phyloP scores from a whole-genome alignment of 2,888 invertebrate species.

The Notodonta dromedarius region DNA sequence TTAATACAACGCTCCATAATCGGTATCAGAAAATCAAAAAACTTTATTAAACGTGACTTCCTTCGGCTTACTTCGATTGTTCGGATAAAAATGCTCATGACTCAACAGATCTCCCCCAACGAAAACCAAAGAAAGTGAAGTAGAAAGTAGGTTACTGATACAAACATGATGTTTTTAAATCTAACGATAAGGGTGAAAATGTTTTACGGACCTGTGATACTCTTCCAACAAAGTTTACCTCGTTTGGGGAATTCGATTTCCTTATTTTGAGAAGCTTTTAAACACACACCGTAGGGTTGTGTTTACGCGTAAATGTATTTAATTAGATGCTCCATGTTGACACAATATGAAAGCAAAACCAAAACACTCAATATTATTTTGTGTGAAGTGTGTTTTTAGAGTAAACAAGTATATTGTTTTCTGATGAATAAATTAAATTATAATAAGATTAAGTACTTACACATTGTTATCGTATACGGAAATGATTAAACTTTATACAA shows the following conservation, averaged over 20 bases:
- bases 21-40: too few relatives aligned
- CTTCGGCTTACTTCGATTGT: background rate
- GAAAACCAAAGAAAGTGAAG: slow-evolving; percentile 15
- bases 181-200: slow-evolving; percentile 38
- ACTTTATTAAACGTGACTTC: background rate
- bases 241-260: slow-evolving; percentile 31
- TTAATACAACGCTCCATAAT: too few relatives aligned
- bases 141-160: slow-evolving; percentile 33
- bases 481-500: too few relatives aligned
- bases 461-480: too few relatives aligned
- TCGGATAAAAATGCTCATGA: background rate
- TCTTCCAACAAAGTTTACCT: slow-evolving; percentile 29
- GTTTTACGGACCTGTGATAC: slow-evolving; percentile 37
- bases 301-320: slow-evolving; percentile 2
- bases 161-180: slow-evolving; percentile 39
- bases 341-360: background rate
- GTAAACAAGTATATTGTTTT: too few relatives aligned
- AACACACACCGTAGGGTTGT: slow-evolving; percentile 24
- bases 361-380: background rate
- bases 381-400: background rate
- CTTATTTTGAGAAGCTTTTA: slow-evolving; percentile 36
- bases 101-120: background rate
- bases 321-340: background rate
- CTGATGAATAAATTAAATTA: too few relatives aligned
- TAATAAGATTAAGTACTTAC: too few relatives aligned